Base-by-base conservation (phyloP, 1,140 invertebrate genomes). In the Ganaspis sp. region DNA sequence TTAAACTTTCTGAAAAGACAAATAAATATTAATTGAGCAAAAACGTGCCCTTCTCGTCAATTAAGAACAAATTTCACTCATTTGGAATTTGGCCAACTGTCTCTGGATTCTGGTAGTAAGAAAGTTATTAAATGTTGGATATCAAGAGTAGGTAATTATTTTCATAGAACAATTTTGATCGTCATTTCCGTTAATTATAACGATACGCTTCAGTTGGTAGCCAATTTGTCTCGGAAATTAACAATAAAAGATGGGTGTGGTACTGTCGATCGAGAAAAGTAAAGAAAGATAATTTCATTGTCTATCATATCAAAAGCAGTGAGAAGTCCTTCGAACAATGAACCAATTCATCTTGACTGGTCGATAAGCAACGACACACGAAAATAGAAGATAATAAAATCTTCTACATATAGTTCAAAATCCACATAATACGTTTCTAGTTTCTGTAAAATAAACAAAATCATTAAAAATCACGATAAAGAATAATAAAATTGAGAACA, bases 151-250 rank as follows among this genome's bases (percentile, higher is more conserved):
- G 2, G 19, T n/a, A 2, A 29, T 64, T 34, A 29, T 29, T 64
- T 64, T 29, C 23, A 4, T 15, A 4, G 8, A 9, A 23, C 53
- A n/a, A 29, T n/a, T 64, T 64, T 12, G 12, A 34, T 29, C 3
- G 29, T 64, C 26, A 64, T 64, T 64, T 64, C 58, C 23, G 15
- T 73, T 58, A 54, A 37, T 19, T 38, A 34, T 23, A 23, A 64
- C 38, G 53, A 72, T 64, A 76, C 54, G 54, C 19, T 64, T 53
- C 64, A 40, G 53, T 74, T 75, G 19, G 72, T 70, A 77, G 72
- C 75, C 77, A 83, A 84, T 85, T 85, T 73, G 69, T 75, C 73
- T 72, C 83, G 84, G 84, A 85, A 84, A 83, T 84, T 21, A 64
- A 64, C 77, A 85, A 85, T 84, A 78, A 80, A 49, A 75, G 75